These are phyloP conservation scores for Macroramphosus scolopax DNA, from an alignment of 2,797 vertebrate species.

Conservation along the genomic window DNA sequence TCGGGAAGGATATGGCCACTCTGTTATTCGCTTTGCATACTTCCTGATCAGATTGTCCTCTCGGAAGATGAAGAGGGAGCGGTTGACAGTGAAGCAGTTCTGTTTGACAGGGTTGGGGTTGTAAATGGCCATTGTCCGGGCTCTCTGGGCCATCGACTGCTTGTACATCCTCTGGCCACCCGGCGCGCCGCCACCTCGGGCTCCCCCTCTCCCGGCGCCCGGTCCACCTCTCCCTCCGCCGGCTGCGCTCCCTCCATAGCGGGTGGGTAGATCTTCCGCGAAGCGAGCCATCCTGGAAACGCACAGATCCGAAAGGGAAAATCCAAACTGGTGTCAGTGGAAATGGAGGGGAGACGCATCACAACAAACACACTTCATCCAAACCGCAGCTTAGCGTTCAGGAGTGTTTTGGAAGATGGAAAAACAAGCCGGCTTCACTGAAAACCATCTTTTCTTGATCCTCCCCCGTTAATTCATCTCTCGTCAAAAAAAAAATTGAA, in stretches of 20 bases:
- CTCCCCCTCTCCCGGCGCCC: slow-evolving; percentile 82
- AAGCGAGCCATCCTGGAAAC: slow-evolving; percentile 94
- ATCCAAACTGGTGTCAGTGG: slow-evolving; percentile 81
- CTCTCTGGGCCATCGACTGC: slow-evolving; percentile 97
- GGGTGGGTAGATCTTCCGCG: slow-evolving; percentile 90
- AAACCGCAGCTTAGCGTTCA: slow-evolving; percentile 53
- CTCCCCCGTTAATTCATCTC: slow-evolving; percentile 60
- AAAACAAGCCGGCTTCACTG: too few relatives aligned
- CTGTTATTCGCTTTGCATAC: slow-evolving; percentile 97
- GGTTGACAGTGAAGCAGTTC: slow-evolving; percentile 98
- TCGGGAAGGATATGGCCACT: slow-evolving; percentile 97
- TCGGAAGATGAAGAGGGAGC: slow-evolving; percentile 98
- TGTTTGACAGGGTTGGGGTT: slow-evolving; percentile 98
- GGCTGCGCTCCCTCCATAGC: slow-evolving; percentile 80
- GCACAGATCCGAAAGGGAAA: slow-evolving; percentile 82
- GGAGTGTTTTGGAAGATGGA: too few relatives aligned
- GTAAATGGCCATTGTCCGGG: slow-evolving; percentile 98
- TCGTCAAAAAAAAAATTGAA: slow-evolving; percentile 11
- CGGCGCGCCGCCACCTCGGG: slow-evolving; percentile 82
- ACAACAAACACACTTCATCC: slow-evolving; percentile 75
- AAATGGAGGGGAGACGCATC: slow-evolving; percentile 79
- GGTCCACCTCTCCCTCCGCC: slow-evolving; percentile 81
- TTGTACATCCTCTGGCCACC: slow-evolving; percentile 95
- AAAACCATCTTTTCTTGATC: slow-evolving; percentile 46
- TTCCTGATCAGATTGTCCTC: slow-evolving; percentile 99